These are phyloP conservation scores for Centropus unirufus DNA, from an alignment of 2,113 vertebrate species.

Conservation along the genomic window DNA sequence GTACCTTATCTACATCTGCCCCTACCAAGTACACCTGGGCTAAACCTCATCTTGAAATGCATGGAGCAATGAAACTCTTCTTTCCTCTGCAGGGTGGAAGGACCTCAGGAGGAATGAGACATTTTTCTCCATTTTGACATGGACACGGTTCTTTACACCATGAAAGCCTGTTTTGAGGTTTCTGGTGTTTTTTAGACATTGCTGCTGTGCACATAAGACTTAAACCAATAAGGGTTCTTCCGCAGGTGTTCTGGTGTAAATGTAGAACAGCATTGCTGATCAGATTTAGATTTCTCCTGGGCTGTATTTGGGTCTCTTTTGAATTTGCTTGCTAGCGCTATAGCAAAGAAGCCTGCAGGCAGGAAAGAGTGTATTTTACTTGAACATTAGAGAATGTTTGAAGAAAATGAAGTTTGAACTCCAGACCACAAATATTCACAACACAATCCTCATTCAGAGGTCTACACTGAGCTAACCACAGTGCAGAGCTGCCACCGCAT, in stretches of 20 bases:
- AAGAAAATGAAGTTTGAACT: conserved; percentile 44
- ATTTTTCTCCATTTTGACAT: neutral
- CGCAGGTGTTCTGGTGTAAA: neutral
- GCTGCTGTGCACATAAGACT: neutral
- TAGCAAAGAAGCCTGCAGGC: neutral
- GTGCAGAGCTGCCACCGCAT: neutral
- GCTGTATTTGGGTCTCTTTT: neutral
- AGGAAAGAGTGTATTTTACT: neutral
- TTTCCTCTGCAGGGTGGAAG: neutral
- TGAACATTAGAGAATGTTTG: neutral
- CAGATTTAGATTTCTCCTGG: neutral
- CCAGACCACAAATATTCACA: conserved; percentile 43
- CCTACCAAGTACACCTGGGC: neutral
- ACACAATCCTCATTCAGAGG: neutral
- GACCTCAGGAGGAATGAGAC: neutral
- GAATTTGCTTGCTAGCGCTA: neutral
- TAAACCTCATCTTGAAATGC: fast-evolving
- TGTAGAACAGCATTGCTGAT: neutral
- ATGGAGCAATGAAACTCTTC: neutral
- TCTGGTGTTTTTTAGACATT: fast-evolving
- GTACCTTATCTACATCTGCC: neutral
- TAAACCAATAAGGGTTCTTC: neutral
- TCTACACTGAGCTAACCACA: neutral
- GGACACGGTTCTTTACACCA: fast-evolving
- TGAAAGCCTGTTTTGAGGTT: neutral